These are phyloP conservation scores for Hedya salicella DNA, from an alignment of 2,888 invertebrate genomes.

Conservation along the genomic window DNA sequence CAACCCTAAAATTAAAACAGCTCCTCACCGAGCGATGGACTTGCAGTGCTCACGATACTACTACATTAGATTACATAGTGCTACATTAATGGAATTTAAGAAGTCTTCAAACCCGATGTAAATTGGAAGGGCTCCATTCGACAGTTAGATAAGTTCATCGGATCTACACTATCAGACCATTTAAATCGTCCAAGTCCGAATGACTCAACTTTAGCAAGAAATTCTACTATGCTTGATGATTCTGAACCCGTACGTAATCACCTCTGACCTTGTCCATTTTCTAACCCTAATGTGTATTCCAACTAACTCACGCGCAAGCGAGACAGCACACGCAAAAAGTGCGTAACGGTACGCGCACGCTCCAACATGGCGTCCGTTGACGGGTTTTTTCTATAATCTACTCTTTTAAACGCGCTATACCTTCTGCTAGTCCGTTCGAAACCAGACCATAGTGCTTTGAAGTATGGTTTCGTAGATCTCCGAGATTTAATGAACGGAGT, in stretches of 20 bases:
- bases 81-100: no score
- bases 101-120: no score
- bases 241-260: not conserved
- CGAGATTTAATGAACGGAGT: conserved; percentile 26
- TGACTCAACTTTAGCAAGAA: not conserved
- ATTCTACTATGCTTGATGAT: not conserved
- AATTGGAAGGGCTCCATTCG: no score
- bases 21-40: no score
- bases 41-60: no score
- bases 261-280: conserved; percentile 44
- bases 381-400: conserved; percentile 41
- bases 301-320: conserved; percentile 19
- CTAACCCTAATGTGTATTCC: conserved; percentile 32
- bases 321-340: conserved; percentile 41
- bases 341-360: conserved; percentile 44
- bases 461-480: conserved; percentile 4
- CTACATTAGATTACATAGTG: no score
- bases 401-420: conserved; percentile 34
- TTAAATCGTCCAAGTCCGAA: not conserved
- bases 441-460: conserved; percentile 16
- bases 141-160: no score
- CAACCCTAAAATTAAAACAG: no score
- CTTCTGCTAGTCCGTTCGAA: conserved; percentile 12
- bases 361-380: conserved; percentile 30
- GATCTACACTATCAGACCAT: no score